These are phyloP conservation scores for Rhegmatorhina hoffmannsi DNA, from an alignment of 2,113 vertebrate species.

Conservation along the genomic window DNA sequence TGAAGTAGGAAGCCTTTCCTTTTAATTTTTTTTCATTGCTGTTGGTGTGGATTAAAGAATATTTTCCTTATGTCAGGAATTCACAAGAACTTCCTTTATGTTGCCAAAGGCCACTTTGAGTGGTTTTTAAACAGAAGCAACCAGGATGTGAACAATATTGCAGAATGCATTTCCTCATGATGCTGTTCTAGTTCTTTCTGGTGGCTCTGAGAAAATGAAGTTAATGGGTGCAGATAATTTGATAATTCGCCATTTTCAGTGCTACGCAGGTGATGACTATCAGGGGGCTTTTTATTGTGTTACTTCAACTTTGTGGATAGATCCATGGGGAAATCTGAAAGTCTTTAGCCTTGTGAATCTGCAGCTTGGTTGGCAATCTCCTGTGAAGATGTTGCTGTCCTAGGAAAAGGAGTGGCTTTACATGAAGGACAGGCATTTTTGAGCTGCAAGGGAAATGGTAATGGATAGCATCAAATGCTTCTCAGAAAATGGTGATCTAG, in stretches of 20 bases:
- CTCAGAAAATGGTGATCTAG: background rate
- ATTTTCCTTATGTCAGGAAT: background rate
- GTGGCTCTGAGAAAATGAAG: background rate
- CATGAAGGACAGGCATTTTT: background rate
- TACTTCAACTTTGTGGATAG: background rate
- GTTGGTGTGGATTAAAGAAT: background rate
- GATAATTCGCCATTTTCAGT: background rate
- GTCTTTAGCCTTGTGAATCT: background rate
- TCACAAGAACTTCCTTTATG: background rate
- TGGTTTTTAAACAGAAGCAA: background rate
- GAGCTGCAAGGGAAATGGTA: background rate
- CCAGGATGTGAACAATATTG: too few relatives aligned
- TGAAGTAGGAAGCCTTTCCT: background rate
- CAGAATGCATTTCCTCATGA: background rate
- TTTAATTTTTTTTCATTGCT: background rate
- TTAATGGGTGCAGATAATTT: background rate
- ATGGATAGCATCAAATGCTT: background rate
- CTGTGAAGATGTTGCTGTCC: background rate
- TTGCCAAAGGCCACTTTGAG: background rate
- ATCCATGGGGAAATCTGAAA: background rate
- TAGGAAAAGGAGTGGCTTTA: background rate
- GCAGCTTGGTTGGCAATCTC: background rate
- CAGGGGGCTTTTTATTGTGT: background rate
- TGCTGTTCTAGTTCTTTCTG: background rate
- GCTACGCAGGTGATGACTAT: background rate